Base-by-base conservation (phyloP, 30 jellyfish, hydroid and myxozoan genomes). In the Aurelia aurita region DNA sequence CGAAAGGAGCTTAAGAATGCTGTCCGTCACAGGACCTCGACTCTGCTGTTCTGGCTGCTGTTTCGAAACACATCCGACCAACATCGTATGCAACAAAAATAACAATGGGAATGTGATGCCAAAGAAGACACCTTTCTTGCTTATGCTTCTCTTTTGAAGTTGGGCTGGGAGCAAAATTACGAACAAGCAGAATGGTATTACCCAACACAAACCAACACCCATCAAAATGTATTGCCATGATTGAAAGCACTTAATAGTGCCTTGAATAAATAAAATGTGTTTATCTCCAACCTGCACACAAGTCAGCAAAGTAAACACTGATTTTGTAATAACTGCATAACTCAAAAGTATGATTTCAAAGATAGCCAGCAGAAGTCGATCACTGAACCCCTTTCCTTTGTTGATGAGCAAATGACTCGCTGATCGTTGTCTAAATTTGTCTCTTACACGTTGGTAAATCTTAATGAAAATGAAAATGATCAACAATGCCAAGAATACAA, bases 211-310 rank as follows among this genome's bases (percentile, higher is more conserved):
- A 3, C 27, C 53, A 34, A 84, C 61, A 22, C 62, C 35, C 78
- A 72, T 18, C 35, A 84, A 21, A n/a, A 21, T 21, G 46, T 47
- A 31, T 72, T 84, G 93, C 93, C 93, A 84, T 19, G 54, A 8
- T 59, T 29, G 39, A 64, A 26, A 84, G 59, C 93, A 69, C 8
- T 32, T 22, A 29, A 84, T 72, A 68, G 34, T 51, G 72, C 87
- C 93, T 71, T 84, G 93, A 2, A 84, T 34, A 67, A 45, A 84
- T 35, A 84, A 61, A n/a, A 46, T 26, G 12, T 54, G 32, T 28
- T 49, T 39, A 26, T 39, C 70, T 7, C 43, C 61, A 65, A 67
- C 45, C 3, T 9, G 44, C 32, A 70, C 71, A 47, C 93, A 84
- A 32, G 72, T 32, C 27, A 84, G 3, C 79, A 72, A 23, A 19